A percentile compares a stretch with the other conserved stretches of the same genome.
Conservation (phyloP, 2,113 vertebrate species). For the Chamaea fasciata region DNA sequence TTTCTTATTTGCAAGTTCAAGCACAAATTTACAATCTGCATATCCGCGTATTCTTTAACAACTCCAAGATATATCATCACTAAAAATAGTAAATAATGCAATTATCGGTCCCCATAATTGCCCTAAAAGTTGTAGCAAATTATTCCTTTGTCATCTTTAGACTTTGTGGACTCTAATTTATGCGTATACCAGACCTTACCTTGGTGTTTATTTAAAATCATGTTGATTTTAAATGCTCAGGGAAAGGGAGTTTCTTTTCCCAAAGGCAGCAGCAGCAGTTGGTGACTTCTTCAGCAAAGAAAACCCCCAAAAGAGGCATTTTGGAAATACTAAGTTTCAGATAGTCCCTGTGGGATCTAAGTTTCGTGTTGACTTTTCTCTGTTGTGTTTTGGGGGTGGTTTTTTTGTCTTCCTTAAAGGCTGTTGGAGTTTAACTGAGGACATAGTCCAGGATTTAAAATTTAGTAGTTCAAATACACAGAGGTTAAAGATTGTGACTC, state of each 20-base stretch:
- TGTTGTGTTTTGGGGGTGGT: background rate
- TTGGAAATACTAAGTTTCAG: background rate
- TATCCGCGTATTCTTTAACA: background rate
- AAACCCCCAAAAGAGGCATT: background rate
- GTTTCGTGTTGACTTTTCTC: background rate
- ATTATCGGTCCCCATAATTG: background rate
- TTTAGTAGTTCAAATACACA: rapidly evolving
- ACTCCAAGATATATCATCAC: background rate
- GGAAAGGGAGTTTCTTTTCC: background rate
- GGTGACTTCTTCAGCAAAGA: background rate
- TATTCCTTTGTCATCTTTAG: background rate
- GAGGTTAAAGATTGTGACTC: background rate
- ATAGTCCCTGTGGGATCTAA: background rate
- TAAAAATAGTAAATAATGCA: background rate
- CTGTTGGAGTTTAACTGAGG: background rate
- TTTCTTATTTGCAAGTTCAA: background rate
- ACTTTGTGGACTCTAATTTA: background rate
- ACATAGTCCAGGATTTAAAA: background rate
- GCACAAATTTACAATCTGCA: background rate
- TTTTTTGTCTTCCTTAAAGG: background rate
- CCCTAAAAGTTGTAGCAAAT: background rate
- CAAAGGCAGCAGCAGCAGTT: background rate
- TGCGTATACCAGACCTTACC: background rate
- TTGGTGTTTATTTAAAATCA: background rate
- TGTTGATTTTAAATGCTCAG: background rate